phyloP scores from a whole-genome alignment of 2,113 vertebrate species.

The Embiotoca jacksoni region DNA sequence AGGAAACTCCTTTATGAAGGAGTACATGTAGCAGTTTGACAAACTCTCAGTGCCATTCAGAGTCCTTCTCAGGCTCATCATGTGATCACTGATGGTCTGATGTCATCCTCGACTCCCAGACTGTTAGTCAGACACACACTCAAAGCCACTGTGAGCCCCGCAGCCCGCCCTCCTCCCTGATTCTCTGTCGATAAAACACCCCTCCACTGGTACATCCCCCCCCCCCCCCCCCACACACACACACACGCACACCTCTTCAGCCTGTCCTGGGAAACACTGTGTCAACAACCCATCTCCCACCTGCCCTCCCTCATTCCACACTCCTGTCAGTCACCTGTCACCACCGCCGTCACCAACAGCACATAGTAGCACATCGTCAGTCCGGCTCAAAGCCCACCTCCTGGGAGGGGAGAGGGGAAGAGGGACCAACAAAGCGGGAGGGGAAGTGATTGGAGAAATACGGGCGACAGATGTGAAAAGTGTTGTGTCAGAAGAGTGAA shows the following conservation, averaged over 20 bases:
- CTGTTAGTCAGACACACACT: conserved; percentile 9
- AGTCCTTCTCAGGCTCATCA: background rate
- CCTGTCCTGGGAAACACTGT: conserved; percentile 11
- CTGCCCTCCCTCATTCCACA: conserved; percentile 38
- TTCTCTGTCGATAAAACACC: conserved; percentile 14
- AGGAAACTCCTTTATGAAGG: too few species aligned
- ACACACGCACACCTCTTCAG: background rate
- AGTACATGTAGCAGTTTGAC: background rate
- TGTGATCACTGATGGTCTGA: background rate
- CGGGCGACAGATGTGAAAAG: conserved; percentile 41
- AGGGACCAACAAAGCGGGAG: background rate
- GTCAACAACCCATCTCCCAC: conserved; percentile 49
- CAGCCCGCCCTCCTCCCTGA: background rate
- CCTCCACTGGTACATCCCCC: background rate
- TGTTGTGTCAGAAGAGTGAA: conserved; percentile 24
- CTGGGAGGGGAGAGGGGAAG: conserved; percentile 11
- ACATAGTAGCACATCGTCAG: conserved; percentile 17
- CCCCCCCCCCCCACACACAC: background rate
- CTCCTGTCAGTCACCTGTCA: conserved; percentile 56
- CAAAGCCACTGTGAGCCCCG: background rate
- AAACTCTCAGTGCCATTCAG: background rate
- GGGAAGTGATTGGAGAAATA: conserved; percentile 11
- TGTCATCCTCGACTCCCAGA: background rate
- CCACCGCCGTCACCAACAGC: conserved; percentile 12
- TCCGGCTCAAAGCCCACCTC: conserved; percentile 3